phyloP scores from a whole-genome alignment of 2,113 vertebrate species.

The Centrocercus urophasianus region DNA sequence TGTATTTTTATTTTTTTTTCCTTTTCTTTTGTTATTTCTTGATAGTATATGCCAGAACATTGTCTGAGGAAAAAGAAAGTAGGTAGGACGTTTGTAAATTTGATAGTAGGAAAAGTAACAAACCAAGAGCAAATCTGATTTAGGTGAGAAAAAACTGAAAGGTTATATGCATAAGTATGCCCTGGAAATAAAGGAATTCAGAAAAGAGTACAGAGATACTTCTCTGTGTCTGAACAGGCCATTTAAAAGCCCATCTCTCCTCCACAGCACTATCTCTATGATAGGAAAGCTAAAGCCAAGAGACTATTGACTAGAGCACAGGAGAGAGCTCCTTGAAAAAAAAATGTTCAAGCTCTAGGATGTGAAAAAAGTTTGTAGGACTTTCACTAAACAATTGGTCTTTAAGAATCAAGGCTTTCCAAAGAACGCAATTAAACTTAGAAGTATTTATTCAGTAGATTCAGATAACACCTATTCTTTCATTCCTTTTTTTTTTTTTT shows the following conservation, averaged over 20 bases:
- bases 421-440: not conserved
- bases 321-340: not conserved
- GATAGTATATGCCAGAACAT: too few relatives aligned
- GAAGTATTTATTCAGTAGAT: not conserved
- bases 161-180: fast-evolving
- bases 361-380: not conserved
- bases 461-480: not conserved
- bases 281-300: not conserved
- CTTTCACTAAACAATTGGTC: not conserved
- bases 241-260: not conserved
- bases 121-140: not conserved
- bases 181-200: not conserved
- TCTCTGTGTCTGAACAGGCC: not conserved
- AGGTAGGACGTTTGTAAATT: not conserved
- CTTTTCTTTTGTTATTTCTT: too few relatives aligned
- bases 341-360: not conserved
- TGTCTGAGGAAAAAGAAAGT: too few relatives aligned
- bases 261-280: not conserved
- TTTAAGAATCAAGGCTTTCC: not conserved
- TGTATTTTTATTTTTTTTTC: not conserved
- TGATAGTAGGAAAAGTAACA: not conserved
- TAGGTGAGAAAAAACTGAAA: not conserved
- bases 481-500: not conserved
- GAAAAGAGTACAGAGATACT: not conserved
- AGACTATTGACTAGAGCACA: not conserved